Evolutionary conservation across 2,888 invertebrate genomes (phyloP).

Genomic region (Kryphioiulus occultus): DNA sequence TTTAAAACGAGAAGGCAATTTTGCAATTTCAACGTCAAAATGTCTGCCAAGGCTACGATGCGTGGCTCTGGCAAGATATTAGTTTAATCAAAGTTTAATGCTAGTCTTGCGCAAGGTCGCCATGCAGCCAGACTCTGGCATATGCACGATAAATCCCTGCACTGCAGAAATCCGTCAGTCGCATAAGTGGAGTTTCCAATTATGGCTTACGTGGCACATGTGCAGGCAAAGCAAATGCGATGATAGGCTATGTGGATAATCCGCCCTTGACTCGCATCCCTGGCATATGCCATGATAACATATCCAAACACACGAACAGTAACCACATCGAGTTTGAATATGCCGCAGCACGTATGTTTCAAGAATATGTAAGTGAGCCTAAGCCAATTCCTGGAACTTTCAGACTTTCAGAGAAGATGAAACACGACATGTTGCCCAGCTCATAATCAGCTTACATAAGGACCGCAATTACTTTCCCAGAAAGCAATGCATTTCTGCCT

Average conservation of each 20-base stretch:
- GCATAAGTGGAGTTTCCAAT: not conserved
- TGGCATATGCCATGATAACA: not conserved
- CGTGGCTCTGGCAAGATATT: not conserved
- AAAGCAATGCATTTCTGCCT: too few species aligned
- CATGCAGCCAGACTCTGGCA: not conserved
- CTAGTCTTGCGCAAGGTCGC: not conserved
- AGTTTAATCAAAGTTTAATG: not conserved
- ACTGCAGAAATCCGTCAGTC: not conserved
- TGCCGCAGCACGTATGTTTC: too few species aligned
- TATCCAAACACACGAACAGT: not conserved
- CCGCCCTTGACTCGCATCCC: not conserved
- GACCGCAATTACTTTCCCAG: too few species aligned
- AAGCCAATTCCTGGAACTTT: too few species aligned
- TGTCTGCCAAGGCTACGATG: too few species aligned
- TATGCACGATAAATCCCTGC: constrained; percentile 5
- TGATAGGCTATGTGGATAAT: not conserved
- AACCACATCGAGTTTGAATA: not conserved
- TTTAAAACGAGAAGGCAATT: too few species aligned
- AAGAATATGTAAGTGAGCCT: too few species aligned
- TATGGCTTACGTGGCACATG: not conserved
- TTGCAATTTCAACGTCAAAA: too few species aligned
- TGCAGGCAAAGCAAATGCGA: not conserved
- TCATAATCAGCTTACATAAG: too few species aligned
- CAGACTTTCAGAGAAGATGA: too few species aligned
- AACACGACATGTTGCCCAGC: too few species aligned